Base-by-base conservation (phyloP, 2,888 invertebrate species). In the Sicus ferrugineus region DNA sequence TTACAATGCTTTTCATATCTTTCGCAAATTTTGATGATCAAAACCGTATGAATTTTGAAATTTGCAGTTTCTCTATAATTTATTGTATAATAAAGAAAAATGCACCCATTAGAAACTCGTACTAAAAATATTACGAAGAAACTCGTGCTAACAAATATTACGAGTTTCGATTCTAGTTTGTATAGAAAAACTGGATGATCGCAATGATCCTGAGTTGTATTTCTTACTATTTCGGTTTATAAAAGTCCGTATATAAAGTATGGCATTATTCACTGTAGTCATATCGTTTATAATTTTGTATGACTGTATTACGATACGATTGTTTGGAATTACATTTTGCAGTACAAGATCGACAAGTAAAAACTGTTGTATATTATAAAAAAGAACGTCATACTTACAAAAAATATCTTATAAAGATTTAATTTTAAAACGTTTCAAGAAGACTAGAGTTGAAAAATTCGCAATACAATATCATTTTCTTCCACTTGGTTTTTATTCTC, bases 191-290 rank as follows among this genome's bases (percentile, higher is more conserved):
- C 66, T 48, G 59, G 34, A 31, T 61, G 67, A 61, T 67, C 67
- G 48, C 23, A 19, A 48, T 58, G 67, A 67, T 67, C 61, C 67
- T 61, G 67, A 67, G 67, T 58, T 59, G 61, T 62, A 62, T 59
- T 52, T 31, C 52, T 19, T 67, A 42, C 48, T 48, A 48, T 42
- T 61, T 63, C 62, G 48, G 56, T 52, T 65, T 73, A 71, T 66
- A 69, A 69, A 73, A 73, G 64, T 66, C 68, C 54, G 66, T 73
- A 66, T 73, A 73, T 72, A 74, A 58, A 67, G 69, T 74, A 74
- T 74, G 74, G 74, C 74, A 74, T 72, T 70, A 65, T 69, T 71
- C 65, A n/a, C 52, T 67, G 50, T 69, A 74, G 74, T 73, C 73
- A 73, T 73, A 72, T 74, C 73, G 73, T 73, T 74, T n/a, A n/a